Conservation (phyloP, 2,113 vertebrate species). For the Nycticorax nycticorax region DNA sequence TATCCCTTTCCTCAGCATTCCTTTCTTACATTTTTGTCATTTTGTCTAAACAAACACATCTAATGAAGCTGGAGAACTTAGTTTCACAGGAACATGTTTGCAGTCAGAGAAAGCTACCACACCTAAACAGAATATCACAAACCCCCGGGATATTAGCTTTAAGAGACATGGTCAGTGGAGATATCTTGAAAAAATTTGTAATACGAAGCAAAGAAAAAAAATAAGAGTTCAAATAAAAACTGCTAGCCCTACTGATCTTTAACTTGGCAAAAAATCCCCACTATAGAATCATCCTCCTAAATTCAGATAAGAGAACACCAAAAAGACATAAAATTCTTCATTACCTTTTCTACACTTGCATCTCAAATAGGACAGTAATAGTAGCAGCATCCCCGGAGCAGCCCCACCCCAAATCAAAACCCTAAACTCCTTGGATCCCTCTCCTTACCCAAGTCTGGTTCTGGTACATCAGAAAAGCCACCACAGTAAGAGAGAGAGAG, state of each 20-base stretch:
- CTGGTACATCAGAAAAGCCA: constrained; percentile 60
- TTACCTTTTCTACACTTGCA: not conserved
- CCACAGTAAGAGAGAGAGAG: constrained; percentile 19
- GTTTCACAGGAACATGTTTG: not conserved
- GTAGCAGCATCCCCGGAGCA: not conserved
- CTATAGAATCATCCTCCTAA: not conserved
- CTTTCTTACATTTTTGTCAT: fast-evolving
- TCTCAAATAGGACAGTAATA: not conserved
- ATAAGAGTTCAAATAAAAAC: not conserved
- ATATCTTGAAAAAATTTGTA: not conserved
- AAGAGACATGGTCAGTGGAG: not conserved
- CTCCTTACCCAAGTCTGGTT: not conserved
- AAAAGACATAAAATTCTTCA: not conserved
- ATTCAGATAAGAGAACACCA: not conserved
- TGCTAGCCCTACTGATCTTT: not conserved
- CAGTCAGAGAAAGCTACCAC: not conserved
- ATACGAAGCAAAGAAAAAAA: not conserved
- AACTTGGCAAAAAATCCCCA: not conserved
- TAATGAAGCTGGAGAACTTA: not conserved
- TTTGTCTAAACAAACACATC: not conserved
- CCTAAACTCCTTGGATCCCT: not conserved
- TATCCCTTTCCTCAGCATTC: not conserved
- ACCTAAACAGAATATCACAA: not conserved
- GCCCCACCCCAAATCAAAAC: not conserved
- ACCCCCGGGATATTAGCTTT: not conserved